Conservation (phyloP, 2,113 vertebrate genomes). For the Corythornis cristatus region DNA sequence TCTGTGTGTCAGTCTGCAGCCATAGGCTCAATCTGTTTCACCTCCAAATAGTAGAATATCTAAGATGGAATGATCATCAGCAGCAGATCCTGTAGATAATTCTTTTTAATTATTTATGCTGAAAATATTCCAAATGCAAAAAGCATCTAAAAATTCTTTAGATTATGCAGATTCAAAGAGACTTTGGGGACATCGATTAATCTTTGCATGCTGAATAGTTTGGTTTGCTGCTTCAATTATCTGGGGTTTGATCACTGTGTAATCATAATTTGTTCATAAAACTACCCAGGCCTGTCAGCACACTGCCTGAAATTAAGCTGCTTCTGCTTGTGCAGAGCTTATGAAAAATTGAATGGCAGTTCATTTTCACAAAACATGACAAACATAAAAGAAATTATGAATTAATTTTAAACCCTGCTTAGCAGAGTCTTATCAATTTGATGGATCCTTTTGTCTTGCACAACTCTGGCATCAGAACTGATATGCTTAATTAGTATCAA, state of each 20-base stretch:
- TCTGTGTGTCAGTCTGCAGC: neutral
- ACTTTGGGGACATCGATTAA: constrained; percentile 56
- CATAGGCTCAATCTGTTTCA: neutral
- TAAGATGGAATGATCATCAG: neutral
- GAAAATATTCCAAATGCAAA: neutral
- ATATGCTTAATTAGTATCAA: constrained; percentile 80
- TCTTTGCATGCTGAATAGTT: constrained; percentile 50
- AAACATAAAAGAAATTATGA: constrained; percentile 83
- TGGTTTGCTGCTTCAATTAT: constrained; percentile 71
- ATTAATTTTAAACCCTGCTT: constrained; percentile 82
- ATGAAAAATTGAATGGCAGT: constrained; percentile 83
- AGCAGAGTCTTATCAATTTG: constrained; percentile 79
- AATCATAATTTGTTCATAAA: constrained; percentile 76
- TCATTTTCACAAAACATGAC: constrained; percentile 80
- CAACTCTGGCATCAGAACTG: constrained; percentile 74
- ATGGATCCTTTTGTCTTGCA: constrained; percentile 78
- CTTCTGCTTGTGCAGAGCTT: constrained; percentile 67
- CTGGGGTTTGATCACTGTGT: constrained; percentile 65
- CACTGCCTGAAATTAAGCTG: constrained; percentile 76
- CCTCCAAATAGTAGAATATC: neutral
- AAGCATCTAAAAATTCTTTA: constrained; percentile 20
- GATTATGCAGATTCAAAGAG: constrained; percentile 39
- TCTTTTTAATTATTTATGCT: constrained; percentile 12
- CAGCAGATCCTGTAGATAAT: neutral
- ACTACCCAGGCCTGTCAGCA: constrained; percentile 75